Evolutionary conservation across 2,797 vertebrate genomes (phyloP).

Genomic region (Ispidina picta): DNA sequence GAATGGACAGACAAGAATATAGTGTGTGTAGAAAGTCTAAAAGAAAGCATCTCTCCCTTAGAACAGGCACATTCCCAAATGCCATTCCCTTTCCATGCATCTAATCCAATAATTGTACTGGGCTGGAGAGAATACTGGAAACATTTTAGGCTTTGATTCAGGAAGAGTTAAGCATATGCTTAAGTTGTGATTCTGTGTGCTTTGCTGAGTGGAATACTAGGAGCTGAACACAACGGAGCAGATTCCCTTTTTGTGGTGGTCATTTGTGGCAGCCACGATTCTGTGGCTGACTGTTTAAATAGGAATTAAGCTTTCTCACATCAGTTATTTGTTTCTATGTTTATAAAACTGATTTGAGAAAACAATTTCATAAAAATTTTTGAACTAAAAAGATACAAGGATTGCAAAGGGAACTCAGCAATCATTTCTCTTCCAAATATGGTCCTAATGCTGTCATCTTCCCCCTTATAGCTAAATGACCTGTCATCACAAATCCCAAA

Average conservation of each 20-base stretch:
- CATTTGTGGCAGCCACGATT: background rate
- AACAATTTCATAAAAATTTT: background rate
- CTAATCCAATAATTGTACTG: background rate
- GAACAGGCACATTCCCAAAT: background rate
- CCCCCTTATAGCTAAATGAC: background rate
- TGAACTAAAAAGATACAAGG: background rate
- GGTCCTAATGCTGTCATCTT: background rate
- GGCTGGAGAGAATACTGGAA: background rate
- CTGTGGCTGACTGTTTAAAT: background rate
- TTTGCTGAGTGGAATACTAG: background rate
- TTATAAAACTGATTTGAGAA: background rate
- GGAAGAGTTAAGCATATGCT: slow-evolving; percentile 7
- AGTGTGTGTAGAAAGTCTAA: background rate
- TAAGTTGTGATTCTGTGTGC: background rate
- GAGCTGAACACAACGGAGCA: background rate
- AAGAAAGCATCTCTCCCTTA: background rate
- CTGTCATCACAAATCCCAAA: background rate
- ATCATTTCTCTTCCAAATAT: background rate
- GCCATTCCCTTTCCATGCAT: background rate
- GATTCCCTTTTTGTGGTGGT: background rate
- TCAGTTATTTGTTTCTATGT: background rate
- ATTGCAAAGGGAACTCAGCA: background rate
- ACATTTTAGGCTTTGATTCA: background rate
- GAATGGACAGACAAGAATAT: background rate
- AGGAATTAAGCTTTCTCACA: background rate